Evolutionary conservation across 2,797 vertebrate genomes (phyloP).

Genomic region (Setipinna tenuifilis): DNA sequence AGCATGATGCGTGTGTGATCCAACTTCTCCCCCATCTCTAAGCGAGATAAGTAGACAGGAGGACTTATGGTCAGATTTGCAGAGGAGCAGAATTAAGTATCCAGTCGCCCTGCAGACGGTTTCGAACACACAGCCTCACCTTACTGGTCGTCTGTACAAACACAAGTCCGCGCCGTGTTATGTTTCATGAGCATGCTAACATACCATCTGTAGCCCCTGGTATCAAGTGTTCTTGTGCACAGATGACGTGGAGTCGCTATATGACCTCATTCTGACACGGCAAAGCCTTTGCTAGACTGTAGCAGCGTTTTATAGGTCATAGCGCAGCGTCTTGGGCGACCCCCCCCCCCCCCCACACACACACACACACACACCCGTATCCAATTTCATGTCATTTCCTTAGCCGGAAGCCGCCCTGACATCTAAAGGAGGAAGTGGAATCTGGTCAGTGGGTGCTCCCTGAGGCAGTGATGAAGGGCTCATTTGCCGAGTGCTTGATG

Average conservation of each 20-base stretch:
- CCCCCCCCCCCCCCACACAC: not conserved
- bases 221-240: constrained; percentile 10
- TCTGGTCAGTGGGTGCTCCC: not conserved
- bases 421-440: not conserved
- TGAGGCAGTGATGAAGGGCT: not conserved
- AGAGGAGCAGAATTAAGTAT: not conserved
- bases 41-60: not conserved
- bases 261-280: constrained; percentile 22
- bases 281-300: not conserved
- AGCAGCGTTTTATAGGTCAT: not conserved
- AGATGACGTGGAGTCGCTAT: not conserved
- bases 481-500: not conserved
- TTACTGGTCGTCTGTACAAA: not conserved
- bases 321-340: not conserved
- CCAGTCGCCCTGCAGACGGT: not conserved
- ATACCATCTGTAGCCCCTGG: not conserved
- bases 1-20: not conserved
- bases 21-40: not conserved
- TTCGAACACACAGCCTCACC: not conserved
- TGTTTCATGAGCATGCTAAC: not conserved
- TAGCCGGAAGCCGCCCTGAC: not conserved
- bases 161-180: not conserved
- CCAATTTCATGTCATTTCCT: constrained; percentile 18
- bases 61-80: not conserved
- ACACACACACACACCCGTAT: not conserved